Percentiles rank a stretch among this genome's conserved stretches.
phyloP scores from a whole-genome alignment of 2,113 vertebrate species.

The Taurulus bubalis region DNA sequence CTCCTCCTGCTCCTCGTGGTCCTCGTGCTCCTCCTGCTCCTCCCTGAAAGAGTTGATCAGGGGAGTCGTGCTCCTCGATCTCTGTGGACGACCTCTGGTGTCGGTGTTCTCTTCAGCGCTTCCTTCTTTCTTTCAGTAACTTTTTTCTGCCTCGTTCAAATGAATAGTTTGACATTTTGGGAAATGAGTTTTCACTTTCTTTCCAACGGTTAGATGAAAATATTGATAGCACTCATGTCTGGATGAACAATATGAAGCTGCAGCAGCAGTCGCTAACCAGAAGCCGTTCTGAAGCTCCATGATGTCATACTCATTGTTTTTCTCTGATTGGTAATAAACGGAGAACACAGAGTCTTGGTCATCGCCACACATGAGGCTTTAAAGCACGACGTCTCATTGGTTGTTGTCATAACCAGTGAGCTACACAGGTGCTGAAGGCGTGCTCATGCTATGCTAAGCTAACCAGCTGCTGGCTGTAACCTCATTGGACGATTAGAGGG shows the following conservation, averaged over 20 bases:
- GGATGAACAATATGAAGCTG: background rate
- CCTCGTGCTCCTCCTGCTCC: too few species aligned
- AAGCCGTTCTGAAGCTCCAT: background rate
- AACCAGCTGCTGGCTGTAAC: background rate
- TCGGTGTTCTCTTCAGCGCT: too few species aligned
- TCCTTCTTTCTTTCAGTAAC: too few species aligned
- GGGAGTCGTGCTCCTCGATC: too few species aligned
- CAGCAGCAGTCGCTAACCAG: background rate
- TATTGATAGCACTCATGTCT: background rate
- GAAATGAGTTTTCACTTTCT: slow-evolving; percentile 16
- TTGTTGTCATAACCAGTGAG: too few species aligned
- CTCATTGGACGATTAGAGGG: background rate
- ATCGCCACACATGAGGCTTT: too few species aligned
- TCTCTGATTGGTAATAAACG: background rate
- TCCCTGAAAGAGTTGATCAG: too few species aligned
- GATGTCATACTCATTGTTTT: background rate
- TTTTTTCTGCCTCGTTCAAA: slow-evolving; percentile 32
- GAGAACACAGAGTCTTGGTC: too few species aligned
- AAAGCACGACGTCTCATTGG: too few species aligned
- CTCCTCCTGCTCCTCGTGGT: too few species aligned
- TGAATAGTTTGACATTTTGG: slow-evolving; percentile 9
- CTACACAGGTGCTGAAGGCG: too few species aligned
- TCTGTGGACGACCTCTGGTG: too few species aligned
- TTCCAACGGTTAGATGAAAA: background rate
- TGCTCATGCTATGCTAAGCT: background rate